Base-by-base conservation (phyloP, 35 echinoderm and acorn worm species). In the Stichopus chloronotus region DNA sequence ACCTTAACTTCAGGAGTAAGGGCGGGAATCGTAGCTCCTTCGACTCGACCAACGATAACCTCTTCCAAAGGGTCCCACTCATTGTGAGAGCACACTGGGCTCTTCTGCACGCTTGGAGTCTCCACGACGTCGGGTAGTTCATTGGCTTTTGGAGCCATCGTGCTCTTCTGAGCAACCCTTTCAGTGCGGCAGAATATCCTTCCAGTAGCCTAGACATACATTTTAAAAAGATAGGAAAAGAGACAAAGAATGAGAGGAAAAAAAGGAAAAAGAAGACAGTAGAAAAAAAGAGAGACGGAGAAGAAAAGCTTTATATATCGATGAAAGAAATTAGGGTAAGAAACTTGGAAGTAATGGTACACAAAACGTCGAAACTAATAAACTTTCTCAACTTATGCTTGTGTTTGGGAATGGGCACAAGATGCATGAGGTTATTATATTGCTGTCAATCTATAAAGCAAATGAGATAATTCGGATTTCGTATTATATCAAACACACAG, bases 61-160 rank as follows among this genome's bases (percentile, higher is more conserved):
- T 98, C 96, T 78, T 98, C 96, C 86, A 98, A 74, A 20, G 94
- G 94, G 60, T 98, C 96, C 96, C 96, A 98, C 61, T 95, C 96
- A 69, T 98, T 98, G 90, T 95, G 81, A 6, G 96, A 98, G 22
- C 92, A 92, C 11, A 98, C 96, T 0, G 96, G 96, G 61, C 94
- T 79, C 7, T 89, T 90, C 56, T 72, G 61, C 25, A 30, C 59
- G 30, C 55, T 23, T 57, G 56, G 55, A 23, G 82, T 58, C 57
- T 89, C 87, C 16, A 61, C 87, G 25, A 55, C 23, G 21, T 89
- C 87, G 5, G 60, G 23, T 23, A 71, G 16, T 24, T 88, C 23
- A 3, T 57, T 65, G 11, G 30, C 58, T 14, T 71, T 74, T 16
- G 87, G 87, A 5, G 61, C 87, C 57, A 89, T 63, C 61, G 87